These are phyloP conservation scores for Elgaria multicarinata DNA, from an alignment of 2,113 vertebrate species.

Conservation along the genomic window DNA sequence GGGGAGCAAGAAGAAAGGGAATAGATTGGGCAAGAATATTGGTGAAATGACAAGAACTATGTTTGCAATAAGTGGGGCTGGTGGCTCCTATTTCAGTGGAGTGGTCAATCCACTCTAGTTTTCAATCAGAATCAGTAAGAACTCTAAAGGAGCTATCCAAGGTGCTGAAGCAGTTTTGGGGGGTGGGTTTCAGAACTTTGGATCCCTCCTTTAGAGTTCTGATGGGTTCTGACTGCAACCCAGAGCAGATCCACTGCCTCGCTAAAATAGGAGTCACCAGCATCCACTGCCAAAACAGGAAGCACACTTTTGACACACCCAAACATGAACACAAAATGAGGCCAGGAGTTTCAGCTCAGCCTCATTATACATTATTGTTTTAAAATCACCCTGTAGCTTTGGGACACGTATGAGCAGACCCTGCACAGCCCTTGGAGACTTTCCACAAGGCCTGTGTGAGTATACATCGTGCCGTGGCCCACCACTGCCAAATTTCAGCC, in stretches of 20 bases:
- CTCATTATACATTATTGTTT: not conserved
- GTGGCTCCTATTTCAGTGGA: too few relatives aligned
- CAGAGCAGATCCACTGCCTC: too few relatives aligned
- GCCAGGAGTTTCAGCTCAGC: not conserved
- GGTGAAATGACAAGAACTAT: not conserved
- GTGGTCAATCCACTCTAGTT: too few relatives aligned
- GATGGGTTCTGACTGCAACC: too few relatives aligned
- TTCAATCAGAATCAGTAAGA: too few relatives aligned
- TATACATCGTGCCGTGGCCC: not conserved
- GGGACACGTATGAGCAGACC: not conserved
- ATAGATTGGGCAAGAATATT: not conserved
- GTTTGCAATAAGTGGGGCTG: not conserved
- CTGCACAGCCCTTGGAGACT: not conserved
- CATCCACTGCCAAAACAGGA: not conserved
- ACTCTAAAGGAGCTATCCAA: too few relatives aligned
- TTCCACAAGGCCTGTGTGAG: not conserved
- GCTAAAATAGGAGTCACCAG: too few relatives aligned
- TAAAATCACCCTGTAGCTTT: not conserved
- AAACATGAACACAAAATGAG: not conserved
- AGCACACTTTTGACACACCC: not conserved
- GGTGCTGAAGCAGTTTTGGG: too few relatives aligned
- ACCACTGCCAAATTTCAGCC: not conserved
- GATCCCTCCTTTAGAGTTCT: too few relatives aligned
- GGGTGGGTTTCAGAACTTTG: too few relatives aligned
- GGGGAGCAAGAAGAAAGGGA: not conserved